Base-by-base conservation (phyloP, 2,888 invertebrate genomes). In the Lapara coniferarum region DNA sequence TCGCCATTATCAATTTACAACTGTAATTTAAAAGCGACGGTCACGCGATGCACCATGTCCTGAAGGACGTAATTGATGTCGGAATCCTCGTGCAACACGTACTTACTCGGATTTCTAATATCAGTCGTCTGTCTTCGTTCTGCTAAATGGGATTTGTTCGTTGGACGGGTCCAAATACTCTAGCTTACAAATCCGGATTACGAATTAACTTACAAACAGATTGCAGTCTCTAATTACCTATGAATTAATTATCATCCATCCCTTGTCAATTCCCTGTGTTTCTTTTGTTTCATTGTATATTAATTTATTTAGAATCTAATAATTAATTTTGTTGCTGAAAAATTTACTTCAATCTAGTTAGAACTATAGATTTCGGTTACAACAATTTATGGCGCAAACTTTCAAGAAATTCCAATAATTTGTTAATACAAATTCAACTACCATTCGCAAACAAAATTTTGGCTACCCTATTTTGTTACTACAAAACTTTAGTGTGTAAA, bases 151-250 rank as follows among this genome's bases (percentile, higher is more conserved):
- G 37, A 58, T n/a, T 58, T 44, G n/a, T 30, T 58, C 37, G n/a
- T 58, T 14, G 8, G 25, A 37, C 53, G n/a, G 37, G n/a, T 53
- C 25, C 53, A 37, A 66, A 53, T 66, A 52, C 53, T 53, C 51
- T n/a, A 51, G 53, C 52, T 53, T 53, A n/a, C 14, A 52, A 37
- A 66, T 66, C 66, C 14, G 66, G 53, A 53, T 66, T 51, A 66
- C 53, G 37, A 66, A 66, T 66, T 66, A 66, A 53, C 53, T 66
- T 66, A 16, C 66, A 52, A 53, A 66, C 66, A 53, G 53, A 53
- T 53, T 37, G 53, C 25, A 66, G 19, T 6, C 51, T 37, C 53
- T 53, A 16, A 58, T 44, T 30, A 10, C 37, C 14, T 14, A 37
- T 58, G 58, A 37, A 58, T n/a, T 37, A 5, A 6, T 0, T 6